These are phyloP conservation scores for Syngnathus scovelli DNA, from an alignment of 2,113 vertebrate genomes.

Conservation along the genomic window DNA sequence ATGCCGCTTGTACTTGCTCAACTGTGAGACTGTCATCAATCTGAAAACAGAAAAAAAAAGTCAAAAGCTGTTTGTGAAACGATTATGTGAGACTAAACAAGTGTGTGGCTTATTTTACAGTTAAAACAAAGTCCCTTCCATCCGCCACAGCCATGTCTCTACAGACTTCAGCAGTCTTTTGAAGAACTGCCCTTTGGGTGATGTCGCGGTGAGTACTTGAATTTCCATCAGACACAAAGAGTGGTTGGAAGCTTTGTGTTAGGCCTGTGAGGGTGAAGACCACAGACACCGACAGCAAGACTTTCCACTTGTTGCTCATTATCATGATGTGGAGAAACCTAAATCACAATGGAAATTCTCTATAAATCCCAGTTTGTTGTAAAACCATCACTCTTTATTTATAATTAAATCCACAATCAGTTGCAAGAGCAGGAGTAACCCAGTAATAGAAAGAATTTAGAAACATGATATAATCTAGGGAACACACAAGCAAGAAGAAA, in stretches of 20 bases:
- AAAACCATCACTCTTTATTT: not conserved
- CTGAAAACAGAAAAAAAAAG: constrained; percentile 25
- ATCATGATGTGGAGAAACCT: not conserved
- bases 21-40: constrained; percentile 45
- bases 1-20: constrained; percentile 40
- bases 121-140: constrained; percentile 46
- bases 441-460: not conserved
- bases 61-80: not conserved
- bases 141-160: constrained; percentile 34
- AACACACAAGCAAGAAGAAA: not conserved
- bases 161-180: constrained; percentile 59
- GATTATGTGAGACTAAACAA: not conserved
- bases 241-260: constrained; percentile 32
- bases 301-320: not conserved
- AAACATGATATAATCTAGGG: constrained; percentile 19
- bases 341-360: not conserved
- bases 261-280: constrained; percentile 8
- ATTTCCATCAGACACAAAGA: constrained; percentile 10
- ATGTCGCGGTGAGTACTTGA: constrained; percentile 48
- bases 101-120: constrained; percentile 32
- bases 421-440: not conserved
- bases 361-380: not conserved
- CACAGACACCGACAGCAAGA: not conserved
- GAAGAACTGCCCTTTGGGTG: constrained; percentile 46
- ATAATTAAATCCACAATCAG: not conserved